Base-by-base conservation (phyloP, 2,888 invertebrate genomes). In the Agonopterix alstromeriana region DNA sequence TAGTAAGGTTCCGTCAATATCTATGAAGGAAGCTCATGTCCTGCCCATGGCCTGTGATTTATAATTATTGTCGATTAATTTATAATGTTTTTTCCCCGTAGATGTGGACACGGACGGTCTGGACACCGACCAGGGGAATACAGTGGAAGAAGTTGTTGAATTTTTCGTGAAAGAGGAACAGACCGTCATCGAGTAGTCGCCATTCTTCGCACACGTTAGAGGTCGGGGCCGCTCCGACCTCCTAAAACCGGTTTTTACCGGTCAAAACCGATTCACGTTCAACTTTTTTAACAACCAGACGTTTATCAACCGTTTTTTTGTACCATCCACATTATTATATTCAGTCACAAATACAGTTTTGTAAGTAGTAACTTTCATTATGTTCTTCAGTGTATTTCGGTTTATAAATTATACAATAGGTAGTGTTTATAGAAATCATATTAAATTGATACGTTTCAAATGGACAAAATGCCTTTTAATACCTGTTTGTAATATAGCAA, bases 141-240 rank as follows among this genome's bases (percentile, higher is more conserved):
- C 97, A 68, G 97, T 97, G 78, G 98, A 98, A 77, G 98, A 98
- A 90, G 91, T 95, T 73, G 94, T 98, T 71, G 98, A 98, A 94
- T 98, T 98, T 94, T 96, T 98, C 91, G 93, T 98, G 78, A 98
- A 98, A 91, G 97, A 98, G 91, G 98, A 98, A 92, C 92, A 92
- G 70, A 94, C 93, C 12, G 82, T 93, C 63, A 90, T 95, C 75
- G 95, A 95, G 90, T 95, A 94, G 82, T 86, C 83, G 67, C 70
- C 76, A 85, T 83, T 67, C 54, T 53, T 44, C 48, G 52, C 45
- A 48, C 58, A 67, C 72, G 73, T 75, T 61, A 48, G 74, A 73
- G 81, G 85, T 75, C 80, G 75, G 76, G 57, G 50, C 55, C 27
- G 49, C 56, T 55, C 70, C 74, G 80, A 52, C 77, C 80, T 78